Conservation (phyloP, 2,113 vertebrate genomes). For the Melanotaenia duboulayi region DNA sequence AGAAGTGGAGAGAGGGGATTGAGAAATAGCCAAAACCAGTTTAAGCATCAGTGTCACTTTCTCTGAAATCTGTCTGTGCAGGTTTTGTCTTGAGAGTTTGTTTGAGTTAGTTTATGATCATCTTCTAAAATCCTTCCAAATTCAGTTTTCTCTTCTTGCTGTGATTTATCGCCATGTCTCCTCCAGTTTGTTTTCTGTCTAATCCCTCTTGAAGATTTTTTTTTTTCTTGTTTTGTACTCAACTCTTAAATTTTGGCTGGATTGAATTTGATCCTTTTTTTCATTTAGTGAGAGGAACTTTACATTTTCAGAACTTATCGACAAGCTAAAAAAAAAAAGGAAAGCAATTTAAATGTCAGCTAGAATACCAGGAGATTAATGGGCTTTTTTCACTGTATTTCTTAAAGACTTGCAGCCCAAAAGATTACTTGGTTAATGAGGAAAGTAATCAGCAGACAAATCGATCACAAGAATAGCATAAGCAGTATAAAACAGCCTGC, state of each 20-base stretch:
- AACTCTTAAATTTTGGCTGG: slow-evolving; percentile 16
- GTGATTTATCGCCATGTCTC: slow-evolving; percentile 24
- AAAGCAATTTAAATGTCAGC: slow-evolving; percentile 23
- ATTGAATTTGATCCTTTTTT: slow-evolving; percentile 4
- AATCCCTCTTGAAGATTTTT: slow-evolving; percentile 23
- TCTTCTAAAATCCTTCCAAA: slow-evolving; percentile 24
- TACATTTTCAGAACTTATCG: slow-evolving; percentile 1
- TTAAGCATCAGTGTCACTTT: slow-evolving; percentile 42
- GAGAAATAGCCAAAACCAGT: slow-evolving; percentile 29
- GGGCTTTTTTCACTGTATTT: slow-evolving; percentile 11
- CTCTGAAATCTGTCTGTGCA: slow-evolving; percentile 30
- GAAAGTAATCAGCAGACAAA: slow-evolving; percentile 4
- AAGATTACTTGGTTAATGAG: slow-evolving; percentile 3
- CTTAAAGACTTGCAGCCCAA: slow-evolving; percentile 6
- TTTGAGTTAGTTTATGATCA: slow-evolving; percentile 42
- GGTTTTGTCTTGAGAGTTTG: slow-evolving; percentile 32
- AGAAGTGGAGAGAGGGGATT: slow-evolving; percentile 13
- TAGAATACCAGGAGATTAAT: slow-evolving; percentile 9
- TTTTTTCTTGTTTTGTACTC: slow-evolving; percentile 18
- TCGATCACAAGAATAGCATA: background rate
- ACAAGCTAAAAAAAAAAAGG: background rate
- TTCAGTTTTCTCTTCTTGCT: slow-evolving; percentile 26
- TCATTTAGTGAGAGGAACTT: slow-evolving; percentile 19
- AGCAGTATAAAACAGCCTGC: background rate
- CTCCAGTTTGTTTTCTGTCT: slow-evolving; percentile 29